Base-by-base conservation (phyloP, 2,797 vertebrate genomes). In the Babyrousa celebensis region DNA sequence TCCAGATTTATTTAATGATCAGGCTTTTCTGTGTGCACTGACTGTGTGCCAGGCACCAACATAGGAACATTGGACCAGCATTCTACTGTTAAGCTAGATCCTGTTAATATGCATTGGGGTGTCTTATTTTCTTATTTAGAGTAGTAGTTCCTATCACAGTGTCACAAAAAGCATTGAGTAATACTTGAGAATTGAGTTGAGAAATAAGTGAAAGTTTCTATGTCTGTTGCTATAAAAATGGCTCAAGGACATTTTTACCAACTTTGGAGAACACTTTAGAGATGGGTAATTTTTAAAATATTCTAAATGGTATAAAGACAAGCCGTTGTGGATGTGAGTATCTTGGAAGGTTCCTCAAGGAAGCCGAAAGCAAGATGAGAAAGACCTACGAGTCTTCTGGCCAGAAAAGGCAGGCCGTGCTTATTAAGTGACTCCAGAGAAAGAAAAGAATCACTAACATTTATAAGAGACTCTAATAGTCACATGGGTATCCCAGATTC, bases 321-420 rank as follows among this genome's bases (percentile, higher is more conserved):
- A 17, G 58, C 43, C 7, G 3, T n/a, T 75, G 40, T 54, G 17
- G 21, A 16, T 23, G 1, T 43, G n/a, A 29, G 36, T 18, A 4
- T 85, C 63, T 71, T 8, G 9, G 23, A 21, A 65, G 23, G 15
- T 3, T 72, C n/a, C 11, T 85, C 11, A 23, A 0, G 16, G 71
- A 86, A 91, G 56, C 14, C 2, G 4, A 84, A 78, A 67, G 11
- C 17, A 3, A 60, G 23, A 43, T 18, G 29, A 32, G 16, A 63
- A 10, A 32, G 29, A 4, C 27, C 8, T 12, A 0, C 5, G 0
- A 18, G n/a, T 36, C 56, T 79, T 88, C 17, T 9, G 12, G 10
- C 21, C 3, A 7, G 6, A 21, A 85, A 60, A 88, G 72, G 12
- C 10, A 4, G 4, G 9, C 14, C 12, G 10, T 6, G 5, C 29